A percentile compares a stretch with the other conserved stretches of the same genome.
Evolutionary conservation across 1,140 invertebrate species (phyloP).

Genomic region (Drosophila biarmipes): DNA sequence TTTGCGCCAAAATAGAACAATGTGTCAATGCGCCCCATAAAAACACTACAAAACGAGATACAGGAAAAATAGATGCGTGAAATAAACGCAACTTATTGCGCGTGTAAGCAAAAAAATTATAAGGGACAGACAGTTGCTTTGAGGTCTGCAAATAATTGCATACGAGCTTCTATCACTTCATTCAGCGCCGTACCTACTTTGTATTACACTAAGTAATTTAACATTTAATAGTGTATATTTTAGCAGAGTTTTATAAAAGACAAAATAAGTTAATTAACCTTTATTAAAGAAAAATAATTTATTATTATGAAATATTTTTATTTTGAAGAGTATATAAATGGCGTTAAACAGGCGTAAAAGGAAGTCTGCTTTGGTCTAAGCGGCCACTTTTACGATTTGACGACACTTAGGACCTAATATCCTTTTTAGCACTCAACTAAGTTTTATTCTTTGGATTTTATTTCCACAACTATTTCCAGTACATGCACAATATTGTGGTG

Average conservation of each 20-base stretch:
- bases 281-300: not conserved
- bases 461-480: conserved; percentile 62
- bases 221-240: not conserved
- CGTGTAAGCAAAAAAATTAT: conserved; percentile 74
- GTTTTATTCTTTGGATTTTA: conserved; percentile 62
- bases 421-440: conserved; percentile 60
- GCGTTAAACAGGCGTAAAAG: not conserved
- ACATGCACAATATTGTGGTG: conserved; percentile 61
- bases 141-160: conserved; percentile 79
- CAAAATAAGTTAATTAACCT: no score
- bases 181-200: conserved; percentile 6
- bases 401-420: conserved; percentile 76
- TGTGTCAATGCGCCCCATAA: conserved; percentile 73
- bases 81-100: conserved; percentile 59
- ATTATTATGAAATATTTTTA: not conserved
- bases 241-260: no score
- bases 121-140: conserved; percentile 2
- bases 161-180: conserved; percentile 32
- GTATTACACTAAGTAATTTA: not conserved
- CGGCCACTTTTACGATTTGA: conserved; percentile 72
- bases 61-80: conserved; percentile 4
- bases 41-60: conserved; percentile 26
- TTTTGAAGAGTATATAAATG: conserved; percentile 9
- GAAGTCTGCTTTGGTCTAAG: conserved; percentile 11
- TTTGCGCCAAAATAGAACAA: conserved; percentile 64